These are phyloP conservation scores for Sardinella longiceps DNA, from an alignment of 2,797 vertebrate genomes.

Conservation along the genomic window DNA sequence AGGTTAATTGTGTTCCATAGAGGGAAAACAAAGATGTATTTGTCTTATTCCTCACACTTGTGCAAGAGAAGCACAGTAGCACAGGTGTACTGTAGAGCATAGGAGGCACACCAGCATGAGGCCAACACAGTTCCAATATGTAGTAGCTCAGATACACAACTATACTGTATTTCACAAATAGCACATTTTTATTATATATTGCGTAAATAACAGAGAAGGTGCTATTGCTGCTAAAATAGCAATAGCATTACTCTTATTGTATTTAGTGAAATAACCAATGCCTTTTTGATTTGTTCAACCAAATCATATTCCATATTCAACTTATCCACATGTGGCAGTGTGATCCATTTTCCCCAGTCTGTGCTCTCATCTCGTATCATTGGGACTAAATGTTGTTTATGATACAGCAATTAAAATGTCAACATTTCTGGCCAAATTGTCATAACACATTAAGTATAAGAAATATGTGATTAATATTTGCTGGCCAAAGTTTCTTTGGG, in stretches of 20 bases:
- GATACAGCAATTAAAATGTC: conserved; percentile 25
- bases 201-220: no score
- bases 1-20: no score
- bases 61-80: no score
- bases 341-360: not conserved
- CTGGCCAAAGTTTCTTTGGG: not conserved
- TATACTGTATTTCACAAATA: no score
- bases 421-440: conserved; percentile 16
- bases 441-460: not conserved
- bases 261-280: not conserved
- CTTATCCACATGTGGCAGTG: not conserved
- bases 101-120: no score
- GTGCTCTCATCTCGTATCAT: not conserved
- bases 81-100: not conserved
- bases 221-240: no score
- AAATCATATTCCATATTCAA: not conserved
- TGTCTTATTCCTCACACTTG: no score
- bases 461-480: not conserved
- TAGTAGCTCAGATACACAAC: no score
- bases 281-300: not conserved
- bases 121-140: no score
- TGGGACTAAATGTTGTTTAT: conserved; percentile 21
- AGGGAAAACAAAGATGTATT: no score
- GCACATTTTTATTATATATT: no score
- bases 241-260: not conserved